These are phyloP conservation scores for Anas acuta DNA, from an alignment of 2,797 vertebrate species.

Conservation along the genomic window DNA sequence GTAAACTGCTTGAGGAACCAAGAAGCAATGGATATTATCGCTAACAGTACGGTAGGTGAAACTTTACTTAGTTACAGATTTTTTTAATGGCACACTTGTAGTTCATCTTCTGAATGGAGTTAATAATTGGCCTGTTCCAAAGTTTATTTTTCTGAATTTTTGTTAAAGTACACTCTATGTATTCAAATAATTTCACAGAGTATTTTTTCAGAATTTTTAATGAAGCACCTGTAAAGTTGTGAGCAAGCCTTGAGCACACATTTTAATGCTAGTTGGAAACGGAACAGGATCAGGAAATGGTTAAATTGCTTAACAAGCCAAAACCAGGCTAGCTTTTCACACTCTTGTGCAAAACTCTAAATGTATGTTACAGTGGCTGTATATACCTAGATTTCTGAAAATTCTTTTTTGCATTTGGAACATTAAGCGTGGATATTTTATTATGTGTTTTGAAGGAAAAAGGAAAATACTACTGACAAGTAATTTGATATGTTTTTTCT, in stretches of 20 bases:
- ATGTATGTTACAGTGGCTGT: neutral
- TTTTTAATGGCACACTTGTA: neutral
- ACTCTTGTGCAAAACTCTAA: neutral
- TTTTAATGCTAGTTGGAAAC: neutral
- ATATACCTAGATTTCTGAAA: neutral
- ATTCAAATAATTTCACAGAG: neutral
- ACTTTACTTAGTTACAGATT: neutral
- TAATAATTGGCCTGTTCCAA: neutral
- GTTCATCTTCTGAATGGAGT: neutral
- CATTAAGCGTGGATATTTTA: neutral
- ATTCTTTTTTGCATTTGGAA: neutral
- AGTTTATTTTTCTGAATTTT: neutral
- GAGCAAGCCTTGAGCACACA: neutral
- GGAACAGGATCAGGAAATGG: neutral
- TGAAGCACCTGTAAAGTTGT: neutral
- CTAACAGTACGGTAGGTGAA: neutral
- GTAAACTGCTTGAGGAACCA: constrained; percentile 56
- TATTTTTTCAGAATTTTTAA: neutral
- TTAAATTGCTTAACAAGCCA: neutral
- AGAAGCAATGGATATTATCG: constrained; percentile 47
- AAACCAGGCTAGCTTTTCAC: neutral
- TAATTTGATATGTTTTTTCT: neutral
- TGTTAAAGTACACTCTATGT: neutral
- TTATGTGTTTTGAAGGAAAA: neutral
- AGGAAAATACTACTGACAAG: neutral